phyloP scores from a whole-genome alignment of 2,888 invertebrate genomes.

The Agonopterix heracliana region DNA sequence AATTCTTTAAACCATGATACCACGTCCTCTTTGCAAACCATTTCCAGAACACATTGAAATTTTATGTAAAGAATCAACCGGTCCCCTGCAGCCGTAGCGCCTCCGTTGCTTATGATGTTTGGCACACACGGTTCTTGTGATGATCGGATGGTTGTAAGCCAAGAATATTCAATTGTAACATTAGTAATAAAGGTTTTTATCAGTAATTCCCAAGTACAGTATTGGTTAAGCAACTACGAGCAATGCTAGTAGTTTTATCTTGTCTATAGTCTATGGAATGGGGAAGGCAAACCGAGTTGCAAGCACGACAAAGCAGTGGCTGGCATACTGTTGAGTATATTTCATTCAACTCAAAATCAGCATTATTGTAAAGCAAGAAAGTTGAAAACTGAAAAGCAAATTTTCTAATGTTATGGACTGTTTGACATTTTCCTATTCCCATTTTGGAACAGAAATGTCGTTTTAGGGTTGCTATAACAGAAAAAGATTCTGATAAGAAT shows the following conservation, averaged over 20 bases:
- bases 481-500: background rate
- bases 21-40: conserved; percentile 98
- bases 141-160: conserved; percentile 56
- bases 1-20: conserved; percentile 98
- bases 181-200: conserved; percentile 66
- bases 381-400: too few relatives aligned
- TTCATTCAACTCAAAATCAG: too few relatives aligned
- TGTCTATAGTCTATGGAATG: conserved; percentile 58
- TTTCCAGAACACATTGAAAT: conserved; percentile 85
- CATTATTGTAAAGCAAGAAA: too few relatives aligned
- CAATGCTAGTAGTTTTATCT: conserved; percentile 71
- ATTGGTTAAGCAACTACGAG: conserved; percentile 74
- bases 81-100: conserved; percentile 70
- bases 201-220: conserved; percentile 66
- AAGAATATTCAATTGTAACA: conserved; percentile 67
- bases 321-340: too few relatives aligned
- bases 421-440: too few relatives aligned
- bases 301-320: background rate
- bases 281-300: conserved; percentile 10
- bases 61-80: conserved; percentile 74
- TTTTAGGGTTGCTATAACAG: too few relatives aligned
- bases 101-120: conserved; percentile 59
- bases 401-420: too few relatives aligned
- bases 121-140: conserved; percentile 58
- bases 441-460: too few relatives aligned